phyloP scores from a whole-genome alignment of 1,140 invertebrate species.

The Hylaeus volcanicus region DNA sequence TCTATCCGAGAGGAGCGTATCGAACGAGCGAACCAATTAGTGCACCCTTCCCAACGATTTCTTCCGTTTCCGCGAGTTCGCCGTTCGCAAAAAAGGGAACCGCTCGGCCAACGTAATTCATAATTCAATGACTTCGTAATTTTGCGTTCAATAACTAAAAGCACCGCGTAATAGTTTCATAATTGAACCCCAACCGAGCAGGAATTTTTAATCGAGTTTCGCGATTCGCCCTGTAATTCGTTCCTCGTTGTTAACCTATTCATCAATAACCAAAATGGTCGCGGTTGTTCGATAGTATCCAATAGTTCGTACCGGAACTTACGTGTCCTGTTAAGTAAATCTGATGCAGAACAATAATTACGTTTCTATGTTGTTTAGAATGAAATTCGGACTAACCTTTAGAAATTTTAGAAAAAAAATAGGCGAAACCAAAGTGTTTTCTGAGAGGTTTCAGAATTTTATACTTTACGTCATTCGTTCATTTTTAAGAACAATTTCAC shows the following conservation, averaged over 20 bases:
- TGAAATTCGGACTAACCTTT: too few species aligned
- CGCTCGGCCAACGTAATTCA: background rate
- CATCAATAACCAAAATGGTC: too few species aligned
- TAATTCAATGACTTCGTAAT: slow-evolving; percentile 46
- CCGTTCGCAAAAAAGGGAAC: background rate
- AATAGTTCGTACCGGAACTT: too few species aligned
- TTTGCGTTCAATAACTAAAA: slow-evolving; percentile 46
- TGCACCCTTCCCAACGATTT: background rate
- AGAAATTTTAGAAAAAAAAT: too few species aligned
- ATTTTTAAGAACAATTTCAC: too few species aligned
- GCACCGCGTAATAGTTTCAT: slow-evolving; percentile 47
- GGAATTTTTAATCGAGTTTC: slow-evolving; percentile 57
- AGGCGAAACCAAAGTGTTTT: too few species aligned
- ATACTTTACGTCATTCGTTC: too few species aligned
- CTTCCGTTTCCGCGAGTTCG: background rate
- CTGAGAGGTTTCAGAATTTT: too few species aligned
- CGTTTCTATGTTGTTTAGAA: too few species aligned
- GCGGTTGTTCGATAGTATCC: too few species aligned
- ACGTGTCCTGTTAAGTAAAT: too few species aligned
- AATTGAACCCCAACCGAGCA: slow-evolving; percentile 41
- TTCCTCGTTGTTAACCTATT: background rate
- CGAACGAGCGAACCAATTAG: slow-evolving; percentile 42
- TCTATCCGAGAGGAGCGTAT: background rate
- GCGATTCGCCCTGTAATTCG: slow-evolving; percentile 14
- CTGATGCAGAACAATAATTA: too few species aligned